These are phyloP conservation scores for Urocolius indicus DNA, from an alignment of 2,113 vertebrate species.

Conservation along the genomic window DNA sequence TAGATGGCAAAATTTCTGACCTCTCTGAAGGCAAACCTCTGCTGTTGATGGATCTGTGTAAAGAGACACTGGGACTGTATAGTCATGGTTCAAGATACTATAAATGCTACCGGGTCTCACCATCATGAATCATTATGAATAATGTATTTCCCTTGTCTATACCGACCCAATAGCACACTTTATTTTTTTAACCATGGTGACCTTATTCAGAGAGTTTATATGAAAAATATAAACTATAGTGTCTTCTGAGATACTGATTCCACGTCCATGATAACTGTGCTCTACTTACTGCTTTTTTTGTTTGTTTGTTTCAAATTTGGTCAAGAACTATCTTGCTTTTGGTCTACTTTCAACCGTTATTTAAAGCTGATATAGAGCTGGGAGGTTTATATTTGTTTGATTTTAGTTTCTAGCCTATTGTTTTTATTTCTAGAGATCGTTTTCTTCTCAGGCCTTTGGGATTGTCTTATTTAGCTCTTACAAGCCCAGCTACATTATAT, in stretches of 20 bases:
- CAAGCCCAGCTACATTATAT: neutral
- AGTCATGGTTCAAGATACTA: neutral
- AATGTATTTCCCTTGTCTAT: neutral
- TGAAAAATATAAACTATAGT: neutral
- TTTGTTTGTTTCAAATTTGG: neutral
- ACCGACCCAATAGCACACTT: neutral
- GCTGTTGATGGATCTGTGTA: neutral
- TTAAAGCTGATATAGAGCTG: neutral
- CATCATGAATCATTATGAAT: neutral
- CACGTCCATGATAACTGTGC: neutral
- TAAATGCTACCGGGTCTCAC: neutral
- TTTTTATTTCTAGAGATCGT: neutral
- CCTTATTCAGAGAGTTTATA: neutral
- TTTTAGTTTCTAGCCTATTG: neutral
- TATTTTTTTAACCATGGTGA: neutral
- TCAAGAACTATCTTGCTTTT: neutral
- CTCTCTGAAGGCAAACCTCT: neutral
- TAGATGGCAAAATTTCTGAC: neutral
- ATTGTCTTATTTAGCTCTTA: neutral
- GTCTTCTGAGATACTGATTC: neutral
- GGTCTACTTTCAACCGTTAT: neutral
- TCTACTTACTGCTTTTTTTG: fast-evolving
- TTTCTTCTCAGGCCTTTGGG: neutral
- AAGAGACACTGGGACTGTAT: too few species aligned
- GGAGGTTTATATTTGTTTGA: neutral